Evolutionary conservation across 2,797 vertebrate species (phyloP).

Genomic region (Alca torda): DNA sequence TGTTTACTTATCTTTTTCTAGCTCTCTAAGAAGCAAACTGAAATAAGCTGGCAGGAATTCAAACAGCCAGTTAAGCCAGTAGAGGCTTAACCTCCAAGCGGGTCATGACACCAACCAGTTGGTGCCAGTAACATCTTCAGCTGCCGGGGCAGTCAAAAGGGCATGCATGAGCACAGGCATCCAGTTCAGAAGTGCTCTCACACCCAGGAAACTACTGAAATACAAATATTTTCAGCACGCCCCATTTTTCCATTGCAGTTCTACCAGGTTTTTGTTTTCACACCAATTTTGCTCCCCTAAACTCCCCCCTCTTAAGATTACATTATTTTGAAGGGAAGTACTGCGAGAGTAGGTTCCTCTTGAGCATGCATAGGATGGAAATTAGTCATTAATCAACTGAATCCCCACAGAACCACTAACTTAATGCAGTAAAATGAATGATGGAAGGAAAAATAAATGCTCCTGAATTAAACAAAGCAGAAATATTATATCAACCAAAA

Average conservation of each 20-base stretch:
- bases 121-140: neutral
- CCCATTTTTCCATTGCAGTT: neutral
- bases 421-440: conserved; percentile 57
- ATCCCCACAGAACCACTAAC: conserved; percentile 33
- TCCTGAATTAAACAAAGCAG: conserved; percentile 46
- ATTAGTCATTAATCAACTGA: conserved; percentile 68
- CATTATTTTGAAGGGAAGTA: conserved; percentile 33
- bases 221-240: neutral
- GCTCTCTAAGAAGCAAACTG: neutral
- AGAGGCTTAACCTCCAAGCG: neutral
- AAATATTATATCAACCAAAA: conserved; percentile 28
- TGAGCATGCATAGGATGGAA: conserved; percentile 45
- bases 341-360: neutral
- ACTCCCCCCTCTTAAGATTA: neutral
- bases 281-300: neutral
- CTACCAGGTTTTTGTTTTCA: neutral
- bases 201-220: neutral
- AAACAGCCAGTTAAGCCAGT: neutral
- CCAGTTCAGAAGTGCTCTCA: neutral
- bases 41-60: neutral
- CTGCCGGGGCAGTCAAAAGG: neutral
- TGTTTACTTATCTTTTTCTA: neutral
- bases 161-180: neutral
- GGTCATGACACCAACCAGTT: accelerated
- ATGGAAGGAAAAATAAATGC: conserved; percentile 60